These are phyloP conservation scores for Ceratotherium simum DNA, from an alignment of 2,113 vertebrate species.

Conservation along the genomic window DNA sequence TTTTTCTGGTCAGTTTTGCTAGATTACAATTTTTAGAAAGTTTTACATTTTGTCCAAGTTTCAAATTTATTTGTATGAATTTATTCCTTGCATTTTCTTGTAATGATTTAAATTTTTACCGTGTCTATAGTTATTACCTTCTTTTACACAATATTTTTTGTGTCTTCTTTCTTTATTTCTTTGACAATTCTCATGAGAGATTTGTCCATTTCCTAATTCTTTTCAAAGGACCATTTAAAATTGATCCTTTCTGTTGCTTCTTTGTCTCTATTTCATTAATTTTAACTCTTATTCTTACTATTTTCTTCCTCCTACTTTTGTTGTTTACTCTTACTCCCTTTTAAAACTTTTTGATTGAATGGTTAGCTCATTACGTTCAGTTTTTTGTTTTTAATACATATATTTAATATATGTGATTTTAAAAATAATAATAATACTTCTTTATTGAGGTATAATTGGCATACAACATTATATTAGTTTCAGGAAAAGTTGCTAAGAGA, in stretches of 20 bases:
- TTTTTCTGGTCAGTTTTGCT: slow-evolving; percentile 14
- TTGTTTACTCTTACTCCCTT: background rate
- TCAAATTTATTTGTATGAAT: background rate
- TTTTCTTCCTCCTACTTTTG: background rate
- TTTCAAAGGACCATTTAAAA: background rate
- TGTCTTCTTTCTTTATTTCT: background rate
- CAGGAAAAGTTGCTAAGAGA: no score
- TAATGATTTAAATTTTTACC: background rate
- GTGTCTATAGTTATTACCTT: background rate
- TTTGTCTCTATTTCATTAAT: background rate
- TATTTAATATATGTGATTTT: no score
- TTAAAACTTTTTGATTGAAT: slow-evolving; percentile 7
- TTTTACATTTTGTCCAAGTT: slow-evolving; percentile 5
- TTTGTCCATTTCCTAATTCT: background rate
- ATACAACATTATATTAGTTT: no score
- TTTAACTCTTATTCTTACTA: background rate
- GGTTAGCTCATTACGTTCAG: background rate
- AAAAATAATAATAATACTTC: no score
- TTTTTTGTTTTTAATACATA: background rate
- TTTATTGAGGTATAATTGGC: no score
- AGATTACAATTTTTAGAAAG: background rate
- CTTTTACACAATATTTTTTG: background rate
- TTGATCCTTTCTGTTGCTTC: background rate
- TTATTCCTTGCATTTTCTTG: background rate
- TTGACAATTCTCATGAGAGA: background rate